Conservation (phyloP, 2,888 invertebrate species). For the Oscheius sp. region DNA sequence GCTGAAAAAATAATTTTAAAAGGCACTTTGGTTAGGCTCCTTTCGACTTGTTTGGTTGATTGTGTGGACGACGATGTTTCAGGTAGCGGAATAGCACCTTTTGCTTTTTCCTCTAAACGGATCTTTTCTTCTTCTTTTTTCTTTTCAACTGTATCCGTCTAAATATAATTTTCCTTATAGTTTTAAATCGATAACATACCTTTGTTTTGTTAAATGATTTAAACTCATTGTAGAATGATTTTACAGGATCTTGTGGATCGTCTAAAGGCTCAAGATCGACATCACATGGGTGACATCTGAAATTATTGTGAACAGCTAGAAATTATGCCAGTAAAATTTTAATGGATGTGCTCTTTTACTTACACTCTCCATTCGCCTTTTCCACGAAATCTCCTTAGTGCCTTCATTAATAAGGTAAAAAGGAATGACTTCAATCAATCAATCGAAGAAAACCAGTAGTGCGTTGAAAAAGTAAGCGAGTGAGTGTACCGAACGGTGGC, state of each 20-base stretch:
- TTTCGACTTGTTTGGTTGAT: too few relatives aligned
- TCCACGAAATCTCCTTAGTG: constrained; percentile 3
- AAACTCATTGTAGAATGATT: constrained; percentile 18
- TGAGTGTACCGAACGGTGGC: not conserved
- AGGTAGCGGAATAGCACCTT: not conserved
- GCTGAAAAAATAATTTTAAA: too few relatives aligned
- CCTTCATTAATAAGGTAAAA: constrained; percentile 6
- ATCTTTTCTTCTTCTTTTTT: not conserved
- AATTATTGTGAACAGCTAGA: not conserved
- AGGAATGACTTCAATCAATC: not conserved
- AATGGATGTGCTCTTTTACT: not conserved
- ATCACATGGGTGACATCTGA: constrained; percentile 34
- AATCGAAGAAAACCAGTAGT: not conserved
- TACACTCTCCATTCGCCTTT: constrained; percentile 27
- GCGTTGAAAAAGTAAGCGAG: not conserved
- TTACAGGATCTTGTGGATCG: constrained; percentile 8
- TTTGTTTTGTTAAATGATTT: constrained; percentile 27
- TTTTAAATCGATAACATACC: not conserved
- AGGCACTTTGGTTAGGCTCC: too few relatives aligned
- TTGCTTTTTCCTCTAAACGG: not conserved
- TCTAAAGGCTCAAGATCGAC: constrained; percentile 20
- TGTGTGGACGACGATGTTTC: too few relatives aligned
- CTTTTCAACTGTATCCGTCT: not conserved
- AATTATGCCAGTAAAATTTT: not conserved
- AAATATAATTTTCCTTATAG: not conserved